These are phyloP conservation scores for Gobio occitaniae DNA, from an alignment of 2,797 vertebrate genomes.

Conservation along the genomic window DNA sequence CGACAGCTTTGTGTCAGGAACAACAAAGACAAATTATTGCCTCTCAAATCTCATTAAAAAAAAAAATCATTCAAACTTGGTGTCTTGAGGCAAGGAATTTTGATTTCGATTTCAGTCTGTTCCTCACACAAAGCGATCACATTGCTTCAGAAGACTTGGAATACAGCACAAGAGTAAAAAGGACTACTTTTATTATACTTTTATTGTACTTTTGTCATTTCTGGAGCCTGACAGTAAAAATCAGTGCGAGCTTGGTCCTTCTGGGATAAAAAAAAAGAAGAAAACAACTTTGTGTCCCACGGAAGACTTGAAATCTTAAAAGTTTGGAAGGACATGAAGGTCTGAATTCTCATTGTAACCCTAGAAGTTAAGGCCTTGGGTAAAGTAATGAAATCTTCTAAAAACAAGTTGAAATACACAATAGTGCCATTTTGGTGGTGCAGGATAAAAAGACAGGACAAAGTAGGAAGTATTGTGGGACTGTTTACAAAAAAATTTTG, in stretches of 20 bases:
- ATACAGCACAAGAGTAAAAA: not conserved
- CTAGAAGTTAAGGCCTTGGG: constrained; percentile 22
- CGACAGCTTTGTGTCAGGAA: not conserved
- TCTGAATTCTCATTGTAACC: constrained; percentile 12
- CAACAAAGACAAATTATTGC: constrained; percentile 1
- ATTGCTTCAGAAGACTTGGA: not conserved
- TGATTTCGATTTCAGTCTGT: constrained; percentile 1
- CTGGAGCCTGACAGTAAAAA: not conserved
- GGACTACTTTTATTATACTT: not conserved
- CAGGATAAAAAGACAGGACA: not conserved
- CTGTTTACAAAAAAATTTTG: constrained; percentile 6
- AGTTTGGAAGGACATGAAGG: not conserved
- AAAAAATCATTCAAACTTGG: not conserved
- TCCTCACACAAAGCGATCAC: not conserved
- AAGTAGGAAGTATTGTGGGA: constrained; percentile 2
- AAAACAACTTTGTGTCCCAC: not conserved
- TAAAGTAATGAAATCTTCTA: constrained; percentile 2
- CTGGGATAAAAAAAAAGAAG: not conserved
- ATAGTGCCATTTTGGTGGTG: not conserved
- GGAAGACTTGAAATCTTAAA: not conserved
- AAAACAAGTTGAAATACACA: not conserved
- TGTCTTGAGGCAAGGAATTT: constrained; percentile 1
- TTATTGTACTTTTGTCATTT: not conserved
- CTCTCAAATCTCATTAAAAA: constrained; percentile 5
- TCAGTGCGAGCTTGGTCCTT: not conserved